phyloP scores from a whole-genome alignment of 2,888 invertebrate species.

The Brachynemurus nebulosus region DNA sequence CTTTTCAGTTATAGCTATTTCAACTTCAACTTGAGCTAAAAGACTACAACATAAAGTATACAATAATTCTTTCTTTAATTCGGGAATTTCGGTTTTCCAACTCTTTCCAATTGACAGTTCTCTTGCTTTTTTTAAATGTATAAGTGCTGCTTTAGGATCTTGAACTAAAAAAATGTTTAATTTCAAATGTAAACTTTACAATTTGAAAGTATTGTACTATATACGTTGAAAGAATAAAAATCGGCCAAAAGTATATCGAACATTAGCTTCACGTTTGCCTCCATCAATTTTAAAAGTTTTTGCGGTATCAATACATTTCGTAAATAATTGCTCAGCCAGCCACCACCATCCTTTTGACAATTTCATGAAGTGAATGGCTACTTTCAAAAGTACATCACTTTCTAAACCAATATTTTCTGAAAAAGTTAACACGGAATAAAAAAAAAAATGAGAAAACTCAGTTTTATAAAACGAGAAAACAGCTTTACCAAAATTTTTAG shows the following conservation, averaged over 20 bases:
- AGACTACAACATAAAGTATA: slow-evolving; percentile 34
- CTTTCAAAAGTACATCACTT: slow-evolving; percentile 30
- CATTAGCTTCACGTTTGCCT: slow-evolving; percentile 35
- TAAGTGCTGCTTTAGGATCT: slow-evolving; percentile 22
- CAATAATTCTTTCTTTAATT: slow-evolving; percentile 27
- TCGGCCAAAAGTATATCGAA: slow-evolving; percentile 38
- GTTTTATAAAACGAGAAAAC: no score
- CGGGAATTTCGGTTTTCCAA: slow-evolving; percentile 28
- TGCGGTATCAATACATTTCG: slow-evolving; percentile 34
- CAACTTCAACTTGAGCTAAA: slow-evolving; percentile 32
- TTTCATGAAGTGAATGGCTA: slow-evolving; percentile 33
- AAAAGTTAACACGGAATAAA: no score
- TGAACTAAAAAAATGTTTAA: slow-evolving; percentile 16
- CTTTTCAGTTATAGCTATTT: slow-evolving; percentile 29
- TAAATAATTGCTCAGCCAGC: slow-evolving; percentile 41
- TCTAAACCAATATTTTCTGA: slow-evolving; percentile 32
- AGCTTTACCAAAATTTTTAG: slow-evolving; percentile 21
- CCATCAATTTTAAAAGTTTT: slow-evolving; percentile 33
- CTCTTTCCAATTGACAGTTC: slow-evolving; percentile 26
- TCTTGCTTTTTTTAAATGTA: slow-evolving; percentile 21
- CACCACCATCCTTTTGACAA: slow-evolving; percentile 38
- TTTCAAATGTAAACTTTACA: background rate
- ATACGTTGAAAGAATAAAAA: slow-evolving; percentile 40
- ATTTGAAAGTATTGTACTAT: background rate
- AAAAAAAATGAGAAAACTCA: no score